phyloP scores from a whole-genome alignment of 2,888 invertebrate genomes.

The Epistrophe eligans region DNA sequence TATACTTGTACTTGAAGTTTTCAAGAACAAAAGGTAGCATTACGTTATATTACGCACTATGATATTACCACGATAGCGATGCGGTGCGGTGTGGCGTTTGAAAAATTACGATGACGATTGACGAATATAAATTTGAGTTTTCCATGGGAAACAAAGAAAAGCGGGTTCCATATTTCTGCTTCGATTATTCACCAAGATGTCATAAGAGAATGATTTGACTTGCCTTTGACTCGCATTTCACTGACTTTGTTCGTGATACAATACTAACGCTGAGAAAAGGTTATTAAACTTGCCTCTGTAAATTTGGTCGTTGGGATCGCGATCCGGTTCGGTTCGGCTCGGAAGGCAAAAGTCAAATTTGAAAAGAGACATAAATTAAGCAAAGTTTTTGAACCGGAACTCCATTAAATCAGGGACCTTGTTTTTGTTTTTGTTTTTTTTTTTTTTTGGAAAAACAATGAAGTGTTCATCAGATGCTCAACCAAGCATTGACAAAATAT shows the following conservation, averaged over 20 bases:
- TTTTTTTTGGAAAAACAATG: conserved; percentile 53
- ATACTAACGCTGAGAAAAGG: conserved; percentile 42
- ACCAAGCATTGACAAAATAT: conserved; percentile 60
- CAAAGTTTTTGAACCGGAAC: conserved; percentile 71
- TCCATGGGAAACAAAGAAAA: conserved; percentile 29
- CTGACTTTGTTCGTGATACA: conserved; percentile 26
- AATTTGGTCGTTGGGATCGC: not conserved
- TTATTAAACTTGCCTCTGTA: conserved; percentile 48
- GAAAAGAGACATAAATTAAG: conserved; percentile 67
- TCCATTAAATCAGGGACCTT: conserved; percentile 62
- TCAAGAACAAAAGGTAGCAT: conserved; percentile 39
- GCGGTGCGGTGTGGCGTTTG: not conserved
- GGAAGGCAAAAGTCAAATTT: conserved; percentile 61
- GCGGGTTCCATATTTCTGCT: conserved; percentile 57
- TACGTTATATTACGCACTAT: conserved; percentile 18
- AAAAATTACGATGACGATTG: conserved; percentile 60
- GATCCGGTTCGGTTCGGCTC: conserved; percentile 33
- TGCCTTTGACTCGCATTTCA: conserved; percentile 31
- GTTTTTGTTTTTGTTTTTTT: not conserved
- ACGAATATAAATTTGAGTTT: conserved; percentile 46
- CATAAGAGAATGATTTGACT: conserved; percentile 46
- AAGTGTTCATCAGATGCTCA: conserved; percentile 69
- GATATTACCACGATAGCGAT: not conserved
- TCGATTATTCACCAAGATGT: conserved; percentile 59
- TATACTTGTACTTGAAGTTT: conserved; percentile 32